Evolutionary conservation across 1,140 invertebrate genomes (phyloP).

Genomic region (Caenorhabditis elegans): DNA sequence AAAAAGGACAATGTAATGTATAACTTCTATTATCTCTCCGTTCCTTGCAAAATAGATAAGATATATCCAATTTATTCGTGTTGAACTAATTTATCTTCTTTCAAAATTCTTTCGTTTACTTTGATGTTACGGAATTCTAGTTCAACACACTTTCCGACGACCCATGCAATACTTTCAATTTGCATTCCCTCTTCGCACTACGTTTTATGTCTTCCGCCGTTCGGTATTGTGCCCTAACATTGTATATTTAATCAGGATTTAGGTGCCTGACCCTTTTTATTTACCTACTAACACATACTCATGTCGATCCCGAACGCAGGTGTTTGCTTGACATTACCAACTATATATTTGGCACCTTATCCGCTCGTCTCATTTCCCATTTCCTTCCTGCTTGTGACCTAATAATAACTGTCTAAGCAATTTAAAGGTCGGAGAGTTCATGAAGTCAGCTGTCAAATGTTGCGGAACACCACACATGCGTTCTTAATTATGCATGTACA

Average conservation of each 20-base stretch:
- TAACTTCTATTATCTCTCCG: no score
- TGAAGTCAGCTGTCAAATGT: constrained; percentile 21
- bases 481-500: constrained; percentile 18
- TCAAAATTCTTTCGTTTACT: no score
- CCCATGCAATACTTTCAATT: no score
- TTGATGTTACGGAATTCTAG: no score
- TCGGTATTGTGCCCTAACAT: background rate
- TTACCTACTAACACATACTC: constrained; percentile 7
- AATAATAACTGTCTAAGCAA: constrained; percentile 1
- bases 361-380: background rate
- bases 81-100: no score
- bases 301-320: background rate
- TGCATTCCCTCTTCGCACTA: background rate
- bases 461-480: background rate
- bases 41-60: no score
- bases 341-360: background rate
- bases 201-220: background rate
- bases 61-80: no score
- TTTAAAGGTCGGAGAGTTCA: constrained; percentile 6
- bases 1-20: no score
- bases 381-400: background rate
- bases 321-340: constrained; percentile 8
- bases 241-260: constrained; percentile 10
- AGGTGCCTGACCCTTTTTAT: constrained; percentile 11
- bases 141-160: no score